A percentile compares a stretch with the other conserved stretches of the same genome.
phyloP scores from a whole-genome alignment of 2,113 vertebrate genomes.

The Sylvietta virens region DNA sequence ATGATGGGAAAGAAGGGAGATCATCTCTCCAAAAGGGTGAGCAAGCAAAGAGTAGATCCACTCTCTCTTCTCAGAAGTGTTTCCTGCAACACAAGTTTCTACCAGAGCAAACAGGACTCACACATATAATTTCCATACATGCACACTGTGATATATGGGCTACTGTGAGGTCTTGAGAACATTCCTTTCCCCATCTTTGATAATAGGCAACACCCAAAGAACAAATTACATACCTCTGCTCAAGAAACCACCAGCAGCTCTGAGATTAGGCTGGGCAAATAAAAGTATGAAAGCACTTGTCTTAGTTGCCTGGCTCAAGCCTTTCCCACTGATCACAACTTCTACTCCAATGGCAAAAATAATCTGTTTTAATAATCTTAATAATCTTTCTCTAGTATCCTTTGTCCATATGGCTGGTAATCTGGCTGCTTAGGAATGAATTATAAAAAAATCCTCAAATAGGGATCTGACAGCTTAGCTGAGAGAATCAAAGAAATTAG shows the following conservation, averaged over 20 bases:
- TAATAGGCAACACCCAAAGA: neutral
- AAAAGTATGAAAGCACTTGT: neutral
- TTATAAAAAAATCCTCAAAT: slow-evolving; percentile 58
- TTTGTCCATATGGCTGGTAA: slow-evolving; percentile 59
- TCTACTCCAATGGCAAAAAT: neutral
- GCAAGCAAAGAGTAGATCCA: neutral
- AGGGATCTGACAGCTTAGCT: slow-evolving; percentile 54
- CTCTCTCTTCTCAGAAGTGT: neutral
- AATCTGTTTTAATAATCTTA: slow-evolving; percentile 60
- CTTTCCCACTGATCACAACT: neutral
- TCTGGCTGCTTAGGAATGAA: slow-evolving; percentile 53
- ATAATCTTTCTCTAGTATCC: slow-evolving; percentile 16
- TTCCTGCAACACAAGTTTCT: neutral
- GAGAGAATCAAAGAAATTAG: slow-evolving; percentile 33
- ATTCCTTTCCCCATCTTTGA: neutral
- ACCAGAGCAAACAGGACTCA: neutral
- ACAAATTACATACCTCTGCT: neutral
- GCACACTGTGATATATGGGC: neutral
- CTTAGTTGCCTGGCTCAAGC: neutral
- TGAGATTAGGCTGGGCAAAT: neutral
- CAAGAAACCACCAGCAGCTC: neutral
- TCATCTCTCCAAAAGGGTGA: neutral
- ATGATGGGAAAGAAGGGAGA: neutral
- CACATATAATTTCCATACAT: neutral
- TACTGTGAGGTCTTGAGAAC: neutral